Evolutionary conservation across 2,888 invertebrate genomes (phyloP), one percentile per base, ranked within the genome.

Genomic region (Phyto melanocephala): DNA sequence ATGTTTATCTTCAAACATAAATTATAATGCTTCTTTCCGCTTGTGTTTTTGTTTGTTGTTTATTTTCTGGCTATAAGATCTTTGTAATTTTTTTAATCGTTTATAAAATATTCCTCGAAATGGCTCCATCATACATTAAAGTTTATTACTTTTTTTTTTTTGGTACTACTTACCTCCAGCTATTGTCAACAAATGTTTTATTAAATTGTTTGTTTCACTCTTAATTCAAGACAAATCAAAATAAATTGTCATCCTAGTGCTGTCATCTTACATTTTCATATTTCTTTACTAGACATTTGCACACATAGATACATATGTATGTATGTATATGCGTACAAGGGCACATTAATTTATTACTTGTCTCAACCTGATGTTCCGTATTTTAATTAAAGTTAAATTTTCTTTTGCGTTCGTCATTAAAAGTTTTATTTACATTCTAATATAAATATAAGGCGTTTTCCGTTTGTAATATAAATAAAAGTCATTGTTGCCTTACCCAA

Each of bases 1-100:
- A 68, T 77, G 68, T 77, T 33, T 62, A 60, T 68, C 28, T 68
- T 54, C 4, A 63, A 72, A 72, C 68, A 81, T 81, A 77, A 68
- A 81, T 81, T 72, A 72, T 77, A 68, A 77, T 77, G 70, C 45
- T 47, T 33, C 60, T 63, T 71, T 67, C 42, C 37, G 22, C 33
- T 75, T 67, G 15, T 47, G 5, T 15, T 50, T 65, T 50, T 15
- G 15, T 22, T 40, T 54, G 17, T 15, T 50, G 20, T 24, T 72
- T 79, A 17, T 60, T 65, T 56, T 47, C 42, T 33, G 28, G 35
- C 60, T 45, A 40, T 56, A 47, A 17, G 47, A 40, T 63, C 20
- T 56, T 47, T 33, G 56, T 47, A 52, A 70, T 62, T 56, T 22
- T 47, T 62, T 70, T 50, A 52, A 52, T 37, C 28, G 17, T 60